A percentile compares a stretch with the other conserved stretches of the same genome.
Conservation (phyloP, 2,797 vertebrate species). For the Xerus rutilus region DNA sequence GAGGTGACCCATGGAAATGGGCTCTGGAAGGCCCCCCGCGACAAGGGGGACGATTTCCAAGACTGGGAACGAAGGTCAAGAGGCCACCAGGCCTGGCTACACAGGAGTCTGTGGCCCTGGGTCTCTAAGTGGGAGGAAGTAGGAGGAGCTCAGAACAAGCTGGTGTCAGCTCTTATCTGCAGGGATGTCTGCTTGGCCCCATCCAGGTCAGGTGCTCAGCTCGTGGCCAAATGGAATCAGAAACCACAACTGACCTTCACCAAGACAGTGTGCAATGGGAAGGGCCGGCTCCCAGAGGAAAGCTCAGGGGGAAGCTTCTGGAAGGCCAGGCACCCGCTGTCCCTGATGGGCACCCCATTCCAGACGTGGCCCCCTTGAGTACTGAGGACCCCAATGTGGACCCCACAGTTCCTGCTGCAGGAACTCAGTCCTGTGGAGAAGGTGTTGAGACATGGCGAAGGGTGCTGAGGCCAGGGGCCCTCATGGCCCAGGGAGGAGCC, state of each 20-base stretch:
- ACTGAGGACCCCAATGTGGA: fast-evolving
- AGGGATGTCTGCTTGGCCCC: not conserved
- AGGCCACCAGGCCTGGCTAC: not conserved
- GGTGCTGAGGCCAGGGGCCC: too few species aligned
- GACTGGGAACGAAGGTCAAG: not conserved
- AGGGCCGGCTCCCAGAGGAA: not conserved
- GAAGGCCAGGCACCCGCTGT: not conserved
- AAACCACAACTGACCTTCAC: fast-evolving
- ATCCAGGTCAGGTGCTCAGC: not conserved
- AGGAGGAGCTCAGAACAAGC: not conserved
- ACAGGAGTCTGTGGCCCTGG: not conserved
- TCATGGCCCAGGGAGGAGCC: too few species aligned
- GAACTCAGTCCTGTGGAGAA: not conserved
- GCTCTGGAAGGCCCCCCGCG: not conserved
- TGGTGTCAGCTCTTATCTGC: not conserved
- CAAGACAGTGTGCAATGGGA: too few species aligned
- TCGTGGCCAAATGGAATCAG: not conserved
- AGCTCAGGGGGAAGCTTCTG: not conserved
- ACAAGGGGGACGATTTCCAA: not conserved
- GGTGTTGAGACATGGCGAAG: too few species aligned
- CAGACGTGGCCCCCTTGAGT: not conserved
- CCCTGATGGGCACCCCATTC: not conserved
- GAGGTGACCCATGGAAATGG: not conserved
- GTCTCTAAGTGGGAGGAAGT: not conserved
- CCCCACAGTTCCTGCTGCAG: not conserved